Percentiles rank a stretch among this genome's conserved stretches.
These are phyloP conservation scores for Rugalucina vietnamica DNA, from an alignment of 2,888 invertebrate species.

Conservation along the genomic window DNA sequence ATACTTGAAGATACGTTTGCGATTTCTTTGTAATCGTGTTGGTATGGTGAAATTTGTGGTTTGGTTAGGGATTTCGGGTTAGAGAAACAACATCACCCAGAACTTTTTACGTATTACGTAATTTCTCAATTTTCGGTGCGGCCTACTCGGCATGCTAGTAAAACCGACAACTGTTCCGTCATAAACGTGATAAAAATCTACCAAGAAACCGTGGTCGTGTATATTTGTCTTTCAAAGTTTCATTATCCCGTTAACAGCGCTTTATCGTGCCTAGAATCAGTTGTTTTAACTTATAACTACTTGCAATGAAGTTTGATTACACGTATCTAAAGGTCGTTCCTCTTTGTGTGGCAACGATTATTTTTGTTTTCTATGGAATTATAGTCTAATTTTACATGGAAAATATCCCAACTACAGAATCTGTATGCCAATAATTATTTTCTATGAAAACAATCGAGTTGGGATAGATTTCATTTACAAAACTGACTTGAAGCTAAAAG, in stretches of 20 bases:
- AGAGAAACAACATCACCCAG: no score
- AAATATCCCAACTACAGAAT: slow-evolving; percentile 20
- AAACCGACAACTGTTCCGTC: not conserved
- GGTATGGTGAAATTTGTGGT: no score
- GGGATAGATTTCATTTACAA: slow-evolving; percentile 41
- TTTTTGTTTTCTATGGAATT: slow-evolving; percentile 21
- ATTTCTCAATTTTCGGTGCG: no score
- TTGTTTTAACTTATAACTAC: slow-evolving; percentile 5
- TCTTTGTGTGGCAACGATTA: slow-evolving; percentile 13
- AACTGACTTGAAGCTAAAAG: no score
- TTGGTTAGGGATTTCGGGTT: no score
- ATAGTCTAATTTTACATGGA: slow-evolving; percentile 18
- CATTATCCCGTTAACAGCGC: not conserved
- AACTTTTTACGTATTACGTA: no score
- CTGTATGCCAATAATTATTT: slow-evolving; percentile 51
- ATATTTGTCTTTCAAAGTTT: not conserved
- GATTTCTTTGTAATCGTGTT: no score
- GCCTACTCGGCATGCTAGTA: no score
- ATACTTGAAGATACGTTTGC: no score
- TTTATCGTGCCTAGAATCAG: not conserved
- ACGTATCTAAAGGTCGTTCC: slow-evolving; percentile 28
- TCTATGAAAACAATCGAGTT: slow-evolving; percentile 57
- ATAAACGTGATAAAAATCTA: not conserved
- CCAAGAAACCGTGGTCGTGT: not conserved
- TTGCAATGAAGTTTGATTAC: not conserved